Percentiles rank a stretch among this genome's conserved stretches.
Conservation (phyloP, 2,797 vertebrate genomes). For the Sparidentex hasta region DNA sequence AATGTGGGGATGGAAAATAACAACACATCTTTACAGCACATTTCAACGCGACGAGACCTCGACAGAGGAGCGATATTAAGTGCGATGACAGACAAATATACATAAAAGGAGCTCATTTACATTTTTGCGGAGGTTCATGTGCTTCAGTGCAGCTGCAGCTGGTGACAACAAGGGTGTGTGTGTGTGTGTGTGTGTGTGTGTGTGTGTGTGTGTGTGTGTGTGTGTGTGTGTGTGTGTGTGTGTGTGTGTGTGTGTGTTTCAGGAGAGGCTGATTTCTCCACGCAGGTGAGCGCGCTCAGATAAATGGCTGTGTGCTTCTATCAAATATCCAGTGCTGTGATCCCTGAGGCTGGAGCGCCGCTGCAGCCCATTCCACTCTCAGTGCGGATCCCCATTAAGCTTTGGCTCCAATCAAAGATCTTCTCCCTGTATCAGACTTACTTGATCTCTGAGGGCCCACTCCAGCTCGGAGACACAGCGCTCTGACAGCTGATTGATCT, state of each 20-base stretch:
- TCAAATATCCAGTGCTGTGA: conserved; percentile 45
- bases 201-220: neutral
- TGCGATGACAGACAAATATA: conserved; percentile 27
- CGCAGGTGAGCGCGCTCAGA: conserved; percentile 37
- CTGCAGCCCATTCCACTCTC: conserved; percentile 55
- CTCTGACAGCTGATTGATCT: conserved; percentile 67
- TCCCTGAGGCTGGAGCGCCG: conserved; percentile 43
- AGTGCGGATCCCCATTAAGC: conserved; percentile 56
- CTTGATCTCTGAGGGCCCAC: conserved; percentile 59
- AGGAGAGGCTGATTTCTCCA: conserved; percentile 10
- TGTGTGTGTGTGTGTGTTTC: conserved; percentile 9
- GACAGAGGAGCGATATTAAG: conserved; percentile 12
- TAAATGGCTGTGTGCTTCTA: conserved; percentile 8
- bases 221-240: neutral
- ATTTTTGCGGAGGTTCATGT: neutral
- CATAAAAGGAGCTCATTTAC: conserved; percentile 28
- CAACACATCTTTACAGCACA: conserved; percentile 15
- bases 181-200: conserved; percentile 20
- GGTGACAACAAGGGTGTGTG: neutral
- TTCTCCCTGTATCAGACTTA: conserved; percentile 51
- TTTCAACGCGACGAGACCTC: conserved; percentile 2
- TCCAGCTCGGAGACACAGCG: conserved; percentile 38
- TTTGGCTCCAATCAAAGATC: conserved; percentile 72
- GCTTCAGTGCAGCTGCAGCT: neutral
- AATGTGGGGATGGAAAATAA: conserved; percentile 16